Evolutionary conservation across 2,797 vertebrate genomes (phyloP).

Genomic region (Sorex maritimensis): DNA sequence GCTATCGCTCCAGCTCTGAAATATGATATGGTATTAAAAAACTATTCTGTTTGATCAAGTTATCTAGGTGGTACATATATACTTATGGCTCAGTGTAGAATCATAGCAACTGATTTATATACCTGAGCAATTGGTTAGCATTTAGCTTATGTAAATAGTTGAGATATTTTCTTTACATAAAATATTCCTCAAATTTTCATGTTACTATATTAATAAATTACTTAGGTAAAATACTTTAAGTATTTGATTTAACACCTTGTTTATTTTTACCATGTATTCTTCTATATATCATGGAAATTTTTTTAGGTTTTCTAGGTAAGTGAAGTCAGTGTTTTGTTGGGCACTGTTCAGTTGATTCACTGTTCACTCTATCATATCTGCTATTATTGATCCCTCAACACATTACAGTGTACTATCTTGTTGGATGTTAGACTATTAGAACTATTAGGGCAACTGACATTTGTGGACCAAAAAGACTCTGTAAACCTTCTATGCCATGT

Average conservation of each 20-base stretch:
- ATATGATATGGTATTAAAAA: not conserved
- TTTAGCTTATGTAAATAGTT: constrained; percentile 56
- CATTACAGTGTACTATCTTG: no score
- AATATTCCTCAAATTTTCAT: constrained; percentile 14
- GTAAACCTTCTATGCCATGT: no score
- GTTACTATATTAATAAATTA: constrained; percentile 57
- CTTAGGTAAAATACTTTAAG: constrained; percentile 17
- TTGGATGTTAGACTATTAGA: no score
- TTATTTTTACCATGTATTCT: constrained; percentile 41
- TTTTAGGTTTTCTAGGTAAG: constrained; percentile 62
- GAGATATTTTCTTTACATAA: constrained; percentile 53
- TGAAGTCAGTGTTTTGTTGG: constrained; percentile 43
- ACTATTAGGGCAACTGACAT: no score
- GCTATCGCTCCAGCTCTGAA: no score
- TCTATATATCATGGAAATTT: not conserved
- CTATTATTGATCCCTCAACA: not conserved
- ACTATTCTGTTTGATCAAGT: not conserved
- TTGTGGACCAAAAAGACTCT: no score
- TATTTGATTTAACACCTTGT: not conserved
- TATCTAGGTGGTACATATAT: constrained; percentile 24
- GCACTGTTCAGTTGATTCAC: constrained; percentile 9
- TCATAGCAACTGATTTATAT: constrained; percentile 22
- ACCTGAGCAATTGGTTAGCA: constrained; percentile 47
- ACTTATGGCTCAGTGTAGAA: not conserved
- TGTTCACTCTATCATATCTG: not conserved